These are phyloP conservation scores for Botrylloides violaceus DNA, from an alignment of 23 tunicate genomes.

Conservation along the genomic window DNA sequence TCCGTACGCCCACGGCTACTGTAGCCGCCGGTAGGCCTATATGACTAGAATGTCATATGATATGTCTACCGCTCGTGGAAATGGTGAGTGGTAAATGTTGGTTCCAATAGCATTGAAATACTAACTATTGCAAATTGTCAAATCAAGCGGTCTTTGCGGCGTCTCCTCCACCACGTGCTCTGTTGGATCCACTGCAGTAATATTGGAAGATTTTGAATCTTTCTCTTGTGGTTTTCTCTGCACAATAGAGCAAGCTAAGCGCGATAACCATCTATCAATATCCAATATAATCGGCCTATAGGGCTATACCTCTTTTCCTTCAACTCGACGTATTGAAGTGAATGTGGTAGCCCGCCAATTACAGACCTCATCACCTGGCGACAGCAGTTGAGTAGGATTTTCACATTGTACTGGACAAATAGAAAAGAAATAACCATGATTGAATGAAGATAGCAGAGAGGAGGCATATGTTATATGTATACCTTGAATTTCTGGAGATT, in stretches of 20 bases:
- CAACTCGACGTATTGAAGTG: slow-evolving; percentile 22
- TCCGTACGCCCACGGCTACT: no score
- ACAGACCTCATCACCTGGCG: background rate
- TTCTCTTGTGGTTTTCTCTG: background rate
- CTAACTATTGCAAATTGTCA: slow-evolving; percentile 2
- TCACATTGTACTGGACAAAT: no score
- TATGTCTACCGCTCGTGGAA: no score
- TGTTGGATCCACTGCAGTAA: background rate
- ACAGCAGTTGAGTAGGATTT: no score
- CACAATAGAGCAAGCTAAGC: background rate
- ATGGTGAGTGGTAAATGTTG: no score
- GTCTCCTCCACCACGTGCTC: background rate
- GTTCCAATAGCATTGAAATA: background rate
- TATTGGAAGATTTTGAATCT: background rate
- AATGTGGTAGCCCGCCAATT: slow-evolving; percentile 8
- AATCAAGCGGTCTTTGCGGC: background rate
- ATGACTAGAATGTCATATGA: no score
- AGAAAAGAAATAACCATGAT: no score
- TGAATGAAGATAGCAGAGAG: no score
- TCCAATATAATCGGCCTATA: no score
- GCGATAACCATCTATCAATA: no score
- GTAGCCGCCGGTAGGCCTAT: no score
- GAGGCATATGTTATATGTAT: no score
- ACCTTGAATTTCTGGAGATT: slow-evolving; percentile 3
- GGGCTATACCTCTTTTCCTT: slow-evolving; percentile 19